These are phyloP conservation scores for Callimico goeldii DNA, from an alignment of 2,797 vertebrate species.

Conservation along the genomic window DNA sequence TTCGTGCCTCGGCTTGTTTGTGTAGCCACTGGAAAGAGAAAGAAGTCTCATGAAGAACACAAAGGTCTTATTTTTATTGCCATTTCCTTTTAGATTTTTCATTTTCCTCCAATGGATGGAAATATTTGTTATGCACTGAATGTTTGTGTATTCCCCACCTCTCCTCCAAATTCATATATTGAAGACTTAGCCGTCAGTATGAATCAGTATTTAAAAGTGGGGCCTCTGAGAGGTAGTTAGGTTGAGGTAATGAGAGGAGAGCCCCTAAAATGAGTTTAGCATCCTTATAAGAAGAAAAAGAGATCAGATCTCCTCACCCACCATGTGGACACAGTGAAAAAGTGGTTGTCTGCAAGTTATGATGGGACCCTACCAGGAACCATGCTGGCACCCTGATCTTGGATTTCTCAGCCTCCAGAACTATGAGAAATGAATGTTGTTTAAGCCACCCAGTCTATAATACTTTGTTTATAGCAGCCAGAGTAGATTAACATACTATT, in stretches of 20 bases:
- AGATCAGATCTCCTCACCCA: not conserved
- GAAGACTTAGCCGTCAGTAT: not conserved
- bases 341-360: not conserved
- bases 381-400: not conserved
- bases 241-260: not conserved
- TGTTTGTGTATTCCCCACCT: not conserved
- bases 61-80: slow-evolving; percentile 31
- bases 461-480: not conserved
- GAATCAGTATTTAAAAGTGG: not conserved
- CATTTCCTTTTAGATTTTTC: slow-evolving; percentile 22
- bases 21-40: slow-evolving; percentile 90
- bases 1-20: slow-evolving; percentile 92
- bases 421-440: not conserved
- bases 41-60: not conserved
- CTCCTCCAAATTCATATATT: not conserved
- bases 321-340: no score
- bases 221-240: not conserved
- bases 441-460: not conserved
- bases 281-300: not conserved
- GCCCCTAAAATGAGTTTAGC: not conserved
- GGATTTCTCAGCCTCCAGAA: not conserved
- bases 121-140: slow-evolving; percentile 5
- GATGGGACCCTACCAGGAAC: not conserved
- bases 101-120: not conserved
- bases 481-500: not conserved